Conservation (phyloP, 2,797 vertebrate species). For the Danio aesculapii region DNA sequence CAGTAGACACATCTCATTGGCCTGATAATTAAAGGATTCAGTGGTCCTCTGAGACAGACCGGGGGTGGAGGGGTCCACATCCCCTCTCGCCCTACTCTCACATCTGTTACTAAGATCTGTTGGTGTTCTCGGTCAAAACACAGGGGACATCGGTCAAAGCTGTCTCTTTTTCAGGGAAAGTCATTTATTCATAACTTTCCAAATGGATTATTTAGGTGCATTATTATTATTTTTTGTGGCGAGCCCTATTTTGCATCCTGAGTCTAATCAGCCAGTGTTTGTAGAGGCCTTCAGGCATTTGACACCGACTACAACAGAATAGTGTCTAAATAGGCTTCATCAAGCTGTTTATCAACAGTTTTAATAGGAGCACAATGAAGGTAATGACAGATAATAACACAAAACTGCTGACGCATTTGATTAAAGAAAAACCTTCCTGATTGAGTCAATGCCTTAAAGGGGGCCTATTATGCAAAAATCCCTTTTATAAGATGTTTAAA, state of each 20-base stretch:
- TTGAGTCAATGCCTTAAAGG: slow-evolving; percentile 32
- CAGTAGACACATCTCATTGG: slow-evolving; percentile 63
- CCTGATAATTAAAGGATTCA: slow-evolving; percentile 77
- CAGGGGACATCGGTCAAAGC: slow-evolving; percentile 61
- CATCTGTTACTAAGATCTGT: slow-evolving; percentile 67
- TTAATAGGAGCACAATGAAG: slow-evolving; percentile 39
- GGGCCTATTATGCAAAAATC: background rate
- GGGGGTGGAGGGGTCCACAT: slow-evolving; percentile 62
- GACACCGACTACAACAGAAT: slow-evolving; percentile 8
- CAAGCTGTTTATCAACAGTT: slow-evolving; percentile 48
- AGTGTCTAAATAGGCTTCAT: slow-evolving; percentile 26
- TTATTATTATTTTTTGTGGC: slow-evolving; percentile 48
- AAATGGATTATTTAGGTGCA: slow-evolving; percentile 60
- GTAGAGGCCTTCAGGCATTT: slow-evolving; percentile 49
- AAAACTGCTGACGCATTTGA: slow-evolving; percentile 45
- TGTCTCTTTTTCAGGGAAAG: slow-evolving; percentile 60
- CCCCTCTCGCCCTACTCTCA: slow-evolving; percentile 62
- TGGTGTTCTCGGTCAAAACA: slow-evolving; percentile 60
- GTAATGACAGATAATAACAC: slow-evolving; percentile 53
- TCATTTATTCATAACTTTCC: slow-evolving; percentile 67
- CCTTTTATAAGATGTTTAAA: too few species aligned
- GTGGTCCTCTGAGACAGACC: slow-evolving; percentile 70
- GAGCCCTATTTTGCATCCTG: slow-evolving; percentile 42
- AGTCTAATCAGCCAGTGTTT: slow-evolving; percentile 63
- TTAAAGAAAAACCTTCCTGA: slow-evolving; percentile 25